Base-by-base conservation (phyloP, 2,113 vertebrate genomes). In the Sorex araneus region DNA sequence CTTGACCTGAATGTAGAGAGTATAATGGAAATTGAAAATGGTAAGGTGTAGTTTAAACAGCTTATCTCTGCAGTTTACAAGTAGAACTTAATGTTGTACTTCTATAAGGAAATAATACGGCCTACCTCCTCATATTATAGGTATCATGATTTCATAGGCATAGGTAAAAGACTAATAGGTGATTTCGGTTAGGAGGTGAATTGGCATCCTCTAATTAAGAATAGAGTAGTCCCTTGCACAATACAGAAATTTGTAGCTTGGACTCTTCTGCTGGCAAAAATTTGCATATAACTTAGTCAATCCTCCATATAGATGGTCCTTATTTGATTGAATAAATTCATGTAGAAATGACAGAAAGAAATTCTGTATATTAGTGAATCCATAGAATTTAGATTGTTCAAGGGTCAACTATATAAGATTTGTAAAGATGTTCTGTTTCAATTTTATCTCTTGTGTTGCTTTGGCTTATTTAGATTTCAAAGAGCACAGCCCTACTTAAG, bases 51-150 rank as follows among this genome's bases (percentile, higher is more conserved):
- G 32, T 74, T 81, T 80, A 78, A 84, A 57, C 32, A 82, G 7
- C 40, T 18, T 64, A 32, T 63, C 30, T 40, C 8, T 28, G 10
- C 5, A n/a, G 78, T 84, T 93, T 88, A 18, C 13, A 74, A 40
- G 57, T 87, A 87, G 64, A 88, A 95, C 70, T 87, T 81, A 81
- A n/a, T 71, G 18, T 28, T 75, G 4, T 57, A n/a, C 21, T 84
- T 91, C 66, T 45, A 50, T 7, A 36, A 82, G 18, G 25, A 81
- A 43, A 3, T 84, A 71, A 66, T n/a, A 34, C 30, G 54, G 23
- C 63, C 40, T 87, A 75, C 89, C 12, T 70, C 84, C 28, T 78
- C 9, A 6, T 57, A 28, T 66, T 74, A 21, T 11, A 78, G 47
- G 45, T 69, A 2, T 43, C 34, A 32, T 77, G 71, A 28, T 86